A percentile compares a stretch with the other conserved stretches of the same genome.
phyloP scores from a whole-genome alignment of 2,797 vertebrate genomes.

The Linurgus olivaceus region DNA sequence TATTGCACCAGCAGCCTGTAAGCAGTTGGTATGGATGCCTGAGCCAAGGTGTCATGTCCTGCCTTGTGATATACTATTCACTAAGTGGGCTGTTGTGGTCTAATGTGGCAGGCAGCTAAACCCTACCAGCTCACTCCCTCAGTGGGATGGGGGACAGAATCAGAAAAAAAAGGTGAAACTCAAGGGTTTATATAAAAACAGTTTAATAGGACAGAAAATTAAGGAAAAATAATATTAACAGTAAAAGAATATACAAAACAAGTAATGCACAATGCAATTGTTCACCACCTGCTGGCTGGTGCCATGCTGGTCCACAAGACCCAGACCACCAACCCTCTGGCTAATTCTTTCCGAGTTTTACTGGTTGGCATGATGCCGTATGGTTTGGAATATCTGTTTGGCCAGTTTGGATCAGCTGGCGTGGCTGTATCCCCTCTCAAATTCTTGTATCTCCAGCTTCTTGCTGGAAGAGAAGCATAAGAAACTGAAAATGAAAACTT shows the following conservation, averaged over 20 bases:
- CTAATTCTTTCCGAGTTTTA: neutral
- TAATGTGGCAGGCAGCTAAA: neutral
- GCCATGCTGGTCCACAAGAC: neutral
- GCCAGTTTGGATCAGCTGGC: neutral
- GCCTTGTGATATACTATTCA: neutral
- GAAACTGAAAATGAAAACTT: neutral
- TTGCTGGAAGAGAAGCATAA: neutral
- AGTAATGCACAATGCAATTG: neutral
- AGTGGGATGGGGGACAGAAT: neutral
- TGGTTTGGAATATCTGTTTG: neutral
- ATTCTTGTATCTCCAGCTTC: neutral
- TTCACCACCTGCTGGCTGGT: neutral
- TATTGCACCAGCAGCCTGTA: neutral
- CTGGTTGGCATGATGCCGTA: neutral
- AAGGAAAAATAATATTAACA: neutral
- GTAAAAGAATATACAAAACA: neutral
- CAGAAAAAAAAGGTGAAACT: neutral
- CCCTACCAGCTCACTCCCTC: neutral
- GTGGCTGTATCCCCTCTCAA: neutral
- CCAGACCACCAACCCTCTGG: neutral
- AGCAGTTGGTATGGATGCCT: neutral
- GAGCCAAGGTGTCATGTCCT: neutral
- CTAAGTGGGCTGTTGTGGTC: neutral
- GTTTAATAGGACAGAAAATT: neutral
- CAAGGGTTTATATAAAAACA: neutral